Evolutionary conservation across 2,888 invertebrate species (phyloP).

Genomic region (Tryphoninae sp.): DNA sequence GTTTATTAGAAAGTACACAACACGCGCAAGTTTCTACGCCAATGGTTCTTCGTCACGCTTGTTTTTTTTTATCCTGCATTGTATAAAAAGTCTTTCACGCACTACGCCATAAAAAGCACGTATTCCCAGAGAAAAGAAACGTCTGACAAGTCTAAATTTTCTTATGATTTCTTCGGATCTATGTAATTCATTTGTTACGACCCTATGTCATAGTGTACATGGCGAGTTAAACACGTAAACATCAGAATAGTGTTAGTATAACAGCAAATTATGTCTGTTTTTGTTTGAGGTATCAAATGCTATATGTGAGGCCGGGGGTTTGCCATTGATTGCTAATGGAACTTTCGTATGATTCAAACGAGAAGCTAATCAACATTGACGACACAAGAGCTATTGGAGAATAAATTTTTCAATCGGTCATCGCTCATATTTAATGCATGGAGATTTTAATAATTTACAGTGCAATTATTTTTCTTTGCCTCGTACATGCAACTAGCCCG

Average conservation of each 20-base stretch:
- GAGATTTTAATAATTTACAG: neutral
- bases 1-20: slow-evolving; percentile 61
- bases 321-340: neutral
- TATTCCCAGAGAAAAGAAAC: slow-evolving; percentile 44
- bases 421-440: neutral
- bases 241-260: slow-evolving; percentile 39
- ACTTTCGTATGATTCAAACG: slow-evolving; percentile 13
- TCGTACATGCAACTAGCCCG: neutral
- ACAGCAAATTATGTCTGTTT: slow-evolving; percentile 30
- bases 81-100: slow-evolving; percentile 52
- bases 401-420: neutral
- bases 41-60: slow-evolving; percentile 34
- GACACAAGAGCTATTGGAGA: neutral
- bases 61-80: slow-evolving; percentile 35
- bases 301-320: slow-evolving; percentile 5
- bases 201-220: slow-evolving; percentile 40
- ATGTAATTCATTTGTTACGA: slow-evolving; percentile 29
- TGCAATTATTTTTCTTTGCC: neutral
- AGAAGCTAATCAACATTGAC: slow-evolving; percentile 7
- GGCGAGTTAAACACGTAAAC: slow-evolving; percentile 46
- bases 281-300: slow-evolving; percentile 39
- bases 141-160: slow-evolving; percentile 41
- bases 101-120: slow-evolving; percentile 26
- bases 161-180: slow-evolving; percentile 44
- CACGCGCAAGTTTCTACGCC: slow-evolving; percentile 41